These are phyloP conservation scores for Aphis craccivora DNA, from an alignment of 1,140 invertebrate genomes.

Conservation along the genomic window DNA sequence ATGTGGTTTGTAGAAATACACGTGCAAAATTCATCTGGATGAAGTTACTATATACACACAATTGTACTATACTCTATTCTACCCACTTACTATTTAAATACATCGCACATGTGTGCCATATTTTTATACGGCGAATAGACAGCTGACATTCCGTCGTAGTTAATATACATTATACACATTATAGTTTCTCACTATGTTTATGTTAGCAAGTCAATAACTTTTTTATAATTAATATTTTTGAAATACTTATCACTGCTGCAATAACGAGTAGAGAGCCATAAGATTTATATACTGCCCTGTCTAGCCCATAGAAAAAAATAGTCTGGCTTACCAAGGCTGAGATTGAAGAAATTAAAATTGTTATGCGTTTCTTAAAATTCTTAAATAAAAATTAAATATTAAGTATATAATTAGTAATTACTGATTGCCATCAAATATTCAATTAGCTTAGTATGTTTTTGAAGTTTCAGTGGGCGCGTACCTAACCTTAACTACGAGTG, in stretches of 20 bases:
- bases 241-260: neutral
- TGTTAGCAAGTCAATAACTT: neutral
- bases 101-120: neutral
- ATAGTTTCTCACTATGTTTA: neutral
- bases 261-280: neutral
- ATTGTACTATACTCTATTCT: neutral
- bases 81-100: neutral
- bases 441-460: neutral
- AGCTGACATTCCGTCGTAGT: neutral
- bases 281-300: neutral
- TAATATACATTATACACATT: neutral
- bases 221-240: conserved; percentile 15
- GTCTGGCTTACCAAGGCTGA: neutral
- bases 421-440: neutral
- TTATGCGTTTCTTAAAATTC: neutral
- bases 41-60: neutral
- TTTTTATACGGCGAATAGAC: neutral
- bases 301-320: neutral
- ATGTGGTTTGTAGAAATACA: neutral
- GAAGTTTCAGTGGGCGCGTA: neutral
- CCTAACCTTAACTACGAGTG: too few relatives aligned
- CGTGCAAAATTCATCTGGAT: conserved; percentile 38
- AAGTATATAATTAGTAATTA: neutral
- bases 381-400: neutral
- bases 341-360: neutral